Evolutionary conservation across 2,797 vertebrate species (phyloP).

Genomic region (Ciconia nigra): DNA sequence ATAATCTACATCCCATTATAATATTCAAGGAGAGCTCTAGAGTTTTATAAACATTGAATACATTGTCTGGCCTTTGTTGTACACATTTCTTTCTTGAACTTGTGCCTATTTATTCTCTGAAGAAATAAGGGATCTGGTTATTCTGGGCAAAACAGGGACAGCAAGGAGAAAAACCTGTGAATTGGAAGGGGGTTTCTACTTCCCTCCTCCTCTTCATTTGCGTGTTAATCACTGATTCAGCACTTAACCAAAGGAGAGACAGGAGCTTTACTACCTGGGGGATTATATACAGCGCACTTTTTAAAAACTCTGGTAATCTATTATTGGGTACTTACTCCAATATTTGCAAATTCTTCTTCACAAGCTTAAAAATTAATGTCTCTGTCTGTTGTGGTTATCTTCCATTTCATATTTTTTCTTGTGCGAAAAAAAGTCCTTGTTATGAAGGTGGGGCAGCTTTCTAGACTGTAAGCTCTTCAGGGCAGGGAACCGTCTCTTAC

Average conservation of each 20-base stretch:
- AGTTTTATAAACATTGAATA: neutral
- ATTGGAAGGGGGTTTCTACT: neutral
- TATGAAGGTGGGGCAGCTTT: neutral
- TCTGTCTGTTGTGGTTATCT: neutral
- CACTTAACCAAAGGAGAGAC: neutral
- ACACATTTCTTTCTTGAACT: neutral
- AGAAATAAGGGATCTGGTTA: neutral
- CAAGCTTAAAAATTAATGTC: neutral
- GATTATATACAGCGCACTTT: neutral
- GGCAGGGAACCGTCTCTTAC: neutral
- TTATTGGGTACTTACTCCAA: neutral
- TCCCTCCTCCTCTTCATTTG: neutral
- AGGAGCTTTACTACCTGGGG: neutral
- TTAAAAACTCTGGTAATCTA: neutral
- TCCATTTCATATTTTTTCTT: neutral
- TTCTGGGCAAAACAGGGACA: neutral
- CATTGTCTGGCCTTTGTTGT: neutral
- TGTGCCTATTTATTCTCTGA: neutral
- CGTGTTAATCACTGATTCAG: neutral
- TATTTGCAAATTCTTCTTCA: neutral
- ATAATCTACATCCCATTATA: neutral
- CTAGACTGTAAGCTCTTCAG: slow-evolving; percentile 54
- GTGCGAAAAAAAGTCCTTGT: neutral
- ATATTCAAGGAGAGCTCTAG: neutral
- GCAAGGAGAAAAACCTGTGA: neutral